Evolutionary conservation across 2,797 vertebrate species (phyloP), one percentile per base, ranked within the genome.

Genomic region (Meriones psammophilus): DNA sequence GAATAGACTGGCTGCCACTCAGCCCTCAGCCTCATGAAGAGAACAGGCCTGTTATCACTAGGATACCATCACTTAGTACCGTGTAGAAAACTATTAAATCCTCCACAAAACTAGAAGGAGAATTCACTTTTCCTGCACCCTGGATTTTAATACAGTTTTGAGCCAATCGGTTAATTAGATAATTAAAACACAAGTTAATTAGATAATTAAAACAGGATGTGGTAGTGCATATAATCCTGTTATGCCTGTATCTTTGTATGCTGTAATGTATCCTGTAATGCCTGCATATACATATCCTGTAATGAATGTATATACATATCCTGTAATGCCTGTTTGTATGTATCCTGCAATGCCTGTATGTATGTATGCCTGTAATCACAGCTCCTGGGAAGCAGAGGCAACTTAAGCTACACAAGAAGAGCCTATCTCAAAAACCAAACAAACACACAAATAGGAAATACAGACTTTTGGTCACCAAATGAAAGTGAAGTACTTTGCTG

Each of bases 141-240:
- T 83, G 58, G 22, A 68, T 79, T 94, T 86, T 80, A 89, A 80
- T 42, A 54, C 54, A 71, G 54, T 81, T 80, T 80, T 60, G 14
- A 74, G 24, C n/a, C 18, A 39, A 92, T 20, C 26, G 7, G 15
- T 95, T 68, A n/a, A n/a, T n/a, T n/a, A 77, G 39, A 39, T 39
- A 39, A 39, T 42, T 42, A 42, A 42, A 42, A 42, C 42, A 42
- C 42, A 42, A 42, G 15, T 95, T 68, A 77, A 24, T 6, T 73
- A 86, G 58, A 33, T 18, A 50, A 50, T 73, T 87, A 17, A 50
- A 87, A n/a, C 24, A 73, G 26, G 33, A 18, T 17, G 14, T n/a
- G 6, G 33, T 56, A 58, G n/a, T 58, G 12, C 7, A 87, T 54
- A 18, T 28, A 58, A 58, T 5, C 56, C 56, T 58, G 56, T 18